These are phyloP conservation scores for Brassicogethes aeneus DNA, from an alignment of 2,888 invertebrate species.

Conservation along the genomic window DNA sequence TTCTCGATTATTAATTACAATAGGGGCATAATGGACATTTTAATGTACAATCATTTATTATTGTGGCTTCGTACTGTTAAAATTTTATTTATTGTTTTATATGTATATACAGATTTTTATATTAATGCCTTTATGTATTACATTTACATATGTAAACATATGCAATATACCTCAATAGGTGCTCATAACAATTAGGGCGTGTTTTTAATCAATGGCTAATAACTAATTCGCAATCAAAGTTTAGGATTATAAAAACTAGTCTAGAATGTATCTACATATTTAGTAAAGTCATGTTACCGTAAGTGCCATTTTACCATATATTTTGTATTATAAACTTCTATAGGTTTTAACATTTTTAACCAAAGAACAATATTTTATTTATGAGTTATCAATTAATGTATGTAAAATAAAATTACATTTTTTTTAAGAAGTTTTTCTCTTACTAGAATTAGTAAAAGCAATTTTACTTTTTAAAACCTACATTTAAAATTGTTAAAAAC, in stretches of 20 bases:
- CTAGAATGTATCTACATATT: not conserved
- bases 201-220: not conserved
- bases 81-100: slow-evolving; percentile 3
- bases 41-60: not conserved
- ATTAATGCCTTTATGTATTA: not conserved
- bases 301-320: slow-evolving; percentile 25
- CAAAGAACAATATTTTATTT: slow-evolving; percentile 18
- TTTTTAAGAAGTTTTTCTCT: no score
- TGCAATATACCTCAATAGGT: not conserved
- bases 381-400: no score
- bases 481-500: no score
- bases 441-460: no score
- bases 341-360: slow-evolving; percentile 16
- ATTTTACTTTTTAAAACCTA: no score
- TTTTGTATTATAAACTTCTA: slow-evolving; percentile 11
- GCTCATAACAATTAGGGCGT: not conserved
- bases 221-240: no score
- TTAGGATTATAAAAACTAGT: not conserved
- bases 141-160: not conserved
- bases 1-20: not conserved
- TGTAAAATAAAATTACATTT: slow-evolving; percentile 7
- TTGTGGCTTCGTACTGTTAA: not conserved
- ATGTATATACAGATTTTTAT: not conserved
- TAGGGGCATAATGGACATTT: not conserved
- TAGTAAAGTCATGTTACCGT: slow-evolving; percentile 20